Base-by-base conservation (phyloP, 2,888 invertebrate genomes). In the Aleiodes testaceus region DNA sequence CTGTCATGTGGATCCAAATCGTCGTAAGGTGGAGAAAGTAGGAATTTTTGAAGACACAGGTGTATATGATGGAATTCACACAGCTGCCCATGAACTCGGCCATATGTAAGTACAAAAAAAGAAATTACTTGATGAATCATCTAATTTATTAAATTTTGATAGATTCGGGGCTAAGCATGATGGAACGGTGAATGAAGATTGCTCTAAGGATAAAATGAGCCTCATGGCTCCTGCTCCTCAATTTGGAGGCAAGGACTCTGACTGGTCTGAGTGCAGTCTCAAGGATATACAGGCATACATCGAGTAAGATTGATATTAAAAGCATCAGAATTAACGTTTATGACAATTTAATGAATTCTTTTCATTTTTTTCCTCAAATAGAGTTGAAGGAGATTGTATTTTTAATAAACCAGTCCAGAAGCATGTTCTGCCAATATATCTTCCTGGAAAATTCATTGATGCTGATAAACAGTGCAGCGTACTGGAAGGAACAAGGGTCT, bases 51-150 rank as follows among this genome's bases (percentile, higher is more conserved):
- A 59, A 18, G 77, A 77, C 55, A 30, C 42, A 3, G 75, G 69
- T 47, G 74, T 59, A 52, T 77, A 67, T 65, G 71, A 74, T 11
- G 77, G 72, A 14, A 66, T 74, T 49, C 66, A 72, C 26, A 72
- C 73, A 0, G 73, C 75, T 16, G 70, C 74, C 11, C 77, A 77
- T 52, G 77, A 77, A 66, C 64, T 77, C n/a, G 77, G 73, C n/a
- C 77, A 77, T 22, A 69, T 72, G 77, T 77, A 65, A 65, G 75
- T 75, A 52, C 11, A 22, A 11, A 53, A 12, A 2, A 12, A 59
- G 64, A 49, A 12, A 2, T 6, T 30, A 47, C n/a, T n/a, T 3
- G n/a, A 52, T 53, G 1, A n/a, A 14, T 30, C 12, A 26, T 49
- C 18, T 18, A 16, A 55, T 66, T 47, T 6, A 3, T 36, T 36